A percentile compares a stretch with the other conserved stretches of the same genome.
These are phyloP conservation scores for Scaptomyza caliginosa DNA, from an alignment of 2,888 invertebrate genomes.

Conservation along the genomic window DNA sequence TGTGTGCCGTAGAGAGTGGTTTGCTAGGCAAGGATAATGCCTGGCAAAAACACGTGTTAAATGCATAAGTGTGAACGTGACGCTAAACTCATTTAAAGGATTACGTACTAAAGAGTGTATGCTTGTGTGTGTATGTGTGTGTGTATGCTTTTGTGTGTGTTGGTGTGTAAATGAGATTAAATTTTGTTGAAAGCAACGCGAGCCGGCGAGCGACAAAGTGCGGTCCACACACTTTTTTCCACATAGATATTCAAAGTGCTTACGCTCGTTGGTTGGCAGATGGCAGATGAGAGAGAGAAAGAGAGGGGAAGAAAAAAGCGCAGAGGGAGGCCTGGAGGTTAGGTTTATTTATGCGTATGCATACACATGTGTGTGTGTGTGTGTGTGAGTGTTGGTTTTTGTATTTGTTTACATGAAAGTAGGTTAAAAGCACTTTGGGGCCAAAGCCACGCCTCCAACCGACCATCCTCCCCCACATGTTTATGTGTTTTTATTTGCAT, in stretches of 20 bases:
- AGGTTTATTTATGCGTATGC: conserved; percentile 76
- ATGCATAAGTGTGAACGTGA: conserved; percentile 81
- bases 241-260: conserved; percentile 45
- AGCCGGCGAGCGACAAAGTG: conserved; percentile 58
- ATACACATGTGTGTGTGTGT: background rate
- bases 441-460: conserved; percentile 44
- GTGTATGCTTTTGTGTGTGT: conserved; percentile 30
- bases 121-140: conserved; percentile 18
- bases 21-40: conserved; percentile 77
- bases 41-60: conserved; percentile 80
- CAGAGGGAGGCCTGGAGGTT: conserved; percentile 8
- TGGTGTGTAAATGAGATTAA: conserved; percentile 76
- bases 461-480: conserved; percentile 10
- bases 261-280: conserved; percentile 11
- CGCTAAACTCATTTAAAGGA: conserved; percentile 82
- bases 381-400: conserved; percentile 12
- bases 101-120: conserved; percentile 66
- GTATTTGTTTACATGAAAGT: conserved; percentile 63
- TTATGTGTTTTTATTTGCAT: conserved; percentile 59
- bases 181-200: conserved; percentile 75
- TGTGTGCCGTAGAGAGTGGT: conserved; percentile 21
- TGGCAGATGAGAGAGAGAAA: background rate
- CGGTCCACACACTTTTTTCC: conserved; percentile 51
- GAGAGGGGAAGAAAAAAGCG: too few relatives aligned
- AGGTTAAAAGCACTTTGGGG: conserved; percentile 78